A percentile compares a stretch with the other conserved stretches of the same genome.
phyloP scores from a whole-genome alignment of 2,797 vertebrate species.

The Tadarida brasiliensis region DNA sequence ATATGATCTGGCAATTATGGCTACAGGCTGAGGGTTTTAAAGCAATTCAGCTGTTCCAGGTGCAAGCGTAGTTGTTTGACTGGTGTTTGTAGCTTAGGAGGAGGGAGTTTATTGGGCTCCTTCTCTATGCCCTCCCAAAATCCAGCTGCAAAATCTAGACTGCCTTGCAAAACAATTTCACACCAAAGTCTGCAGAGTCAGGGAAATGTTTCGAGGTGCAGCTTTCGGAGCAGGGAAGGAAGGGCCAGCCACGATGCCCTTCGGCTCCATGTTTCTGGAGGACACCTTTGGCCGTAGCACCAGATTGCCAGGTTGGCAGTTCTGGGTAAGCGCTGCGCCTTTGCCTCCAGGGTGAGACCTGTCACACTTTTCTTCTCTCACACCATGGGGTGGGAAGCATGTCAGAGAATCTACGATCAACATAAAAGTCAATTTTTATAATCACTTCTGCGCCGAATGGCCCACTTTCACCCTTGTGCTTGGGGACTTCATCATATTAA shows the following conservation, averaged over 20 bases:
- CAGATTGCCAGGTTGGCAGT: conserved; percentile 74
- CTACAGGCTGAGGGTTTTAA: conserved; percentile 57
- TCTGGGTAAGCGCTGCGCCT: neutral
- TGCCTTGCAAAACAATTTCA: conserved; percentile 57
- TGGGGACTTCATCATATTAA: conserved; percentile 77
- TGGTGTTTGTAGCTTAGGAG: conserved; percentile 41
- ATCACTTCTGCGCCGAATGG: conserved; percentile 67
- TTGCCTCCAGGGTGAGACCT: conserved; percentile 70
- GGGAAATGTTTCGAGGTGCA: conserved; percentile 2
- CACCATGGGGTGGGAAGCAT: neutral
- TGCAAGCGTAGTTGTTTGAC: conserved; percentile 73
- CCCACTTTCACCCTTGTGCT: conserved; percentile 75
- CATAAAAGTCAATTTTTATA: conserved; percentile 78
- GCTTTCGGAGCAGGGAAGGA: neutral
- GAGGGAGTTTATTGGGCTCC: conserved; percentile 49
- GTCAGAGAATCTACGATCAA: conserved; percentile 68
- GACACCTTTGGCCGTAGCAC: conserved; percentile 62
- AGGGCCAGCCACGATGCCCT: neutral
- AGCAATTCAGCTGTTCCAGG: conserved; percentile 74
- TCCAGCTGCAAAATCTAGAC: conserved; percentile 72
- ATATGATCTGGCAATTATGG: conserved; percentile 66
- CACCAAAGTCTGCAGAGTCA: conserved; percentile 13
- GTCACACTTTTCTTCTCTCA: conserved; percentile 70
- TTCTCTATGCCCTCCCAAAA: conserved; percentile 57
- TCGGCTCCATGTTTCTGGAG: conserved; percentile 43